phyloP scores from a whole-genome alignment of 2,797 vertebrate species.

The Acrossocheilus fasciatus region DNA sequence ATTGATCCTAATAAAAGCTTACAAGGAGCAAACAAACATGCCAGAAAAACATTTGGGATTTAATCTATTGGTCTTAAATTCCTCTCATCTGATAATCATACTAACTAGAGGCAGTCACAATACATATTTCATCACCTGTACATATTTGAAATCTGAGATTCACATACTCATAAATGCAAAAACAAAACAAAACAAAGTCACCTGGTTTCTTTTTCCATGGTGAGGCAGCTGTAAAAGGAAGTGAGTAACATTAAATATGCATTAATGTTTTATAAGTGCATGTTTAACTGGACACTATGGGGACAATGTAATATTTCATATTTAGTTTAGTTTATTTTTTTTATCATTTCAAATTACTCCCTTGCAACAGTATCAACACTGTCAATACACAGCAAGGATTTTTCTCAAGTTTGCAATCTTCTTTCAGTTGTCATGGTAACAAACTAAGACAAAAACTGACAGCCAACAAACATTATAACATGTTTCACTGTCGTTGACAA shows the following conservation, averaged over 20 bases:
- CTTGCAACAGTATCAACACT: not conserved
- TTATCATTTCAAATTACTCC: not conserved
- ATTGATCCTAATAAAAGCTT: not conserved
- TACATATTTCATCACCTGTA: not conserved
- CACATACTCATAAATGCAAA: not conserved
- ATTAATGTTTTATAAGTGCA: not conserved
- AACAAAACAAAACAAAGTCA: slow-evolving; percentile 68
- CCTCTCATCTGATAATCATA: not conserved
- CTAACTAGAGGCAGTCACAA: not conserved
- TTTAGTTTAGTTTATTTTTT: not conserved
- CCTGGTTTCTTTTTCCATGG: slow-evolving; percentile 94
- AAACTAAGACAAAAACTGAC: slow-evolving; percentile 15
- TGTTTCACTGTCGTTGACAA: not conserved
- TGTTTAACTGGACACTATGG: not conserved
- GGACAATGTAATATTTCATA: not conserved
- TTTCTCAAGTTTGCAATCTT: slow-evolving; percentile 13
- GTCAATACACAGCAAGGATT: not conserved
- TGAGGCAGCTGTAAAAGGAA: slow-evolving; percentile 78
- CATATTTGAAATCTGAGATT: not conserved
- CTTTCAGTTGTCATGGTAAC: slow-evolving; percentile 36
- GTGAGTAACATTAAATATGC: slow-evolving; percentile 36
- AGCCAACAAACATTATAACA: slow-evolving; percentile 1
- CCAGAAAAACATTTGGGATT: not conserved
- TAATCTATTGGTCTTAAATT: not conserved
- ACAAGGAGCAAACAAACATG: not conserved